These are phyloP conservation scores for Apodemia hepburni DNA, from an alignment of 2,888 invertebrate species.

Conservation along the genomic window DNA sequence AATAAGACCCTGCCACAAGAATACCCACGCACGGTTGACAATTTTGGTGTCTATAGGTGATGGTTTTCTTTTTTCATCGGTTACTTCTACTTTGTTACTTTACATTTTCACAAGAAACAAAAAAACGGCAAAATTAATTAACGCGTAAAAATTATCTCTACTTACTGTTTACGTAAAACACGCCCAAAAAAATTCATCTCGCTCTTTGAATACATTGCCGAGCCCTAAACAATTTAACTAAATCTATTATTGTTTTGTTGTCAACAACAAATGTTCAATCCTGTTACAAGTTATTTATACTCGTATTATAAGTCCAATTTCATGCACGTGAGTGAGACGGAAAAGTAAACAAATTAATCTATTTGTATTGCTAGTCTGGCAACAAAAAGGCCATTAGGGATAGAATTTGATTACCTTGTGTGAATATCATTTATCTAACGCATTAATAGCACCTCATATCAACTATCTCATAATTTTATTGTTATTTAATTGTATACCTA, in stretches of 20 bases:
- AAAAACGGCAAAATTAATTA: no score
- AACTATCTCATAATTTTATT: no score
- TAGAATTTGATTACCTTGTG: background rate
- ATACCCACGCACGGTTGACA: no score
- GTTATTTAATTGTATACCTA: no score
- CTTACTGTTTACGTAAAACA: background rate
- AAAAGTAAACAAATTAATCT: background rate
- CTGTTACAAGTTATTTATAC: background rate
- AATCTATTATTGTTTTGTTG: constrained; percentile 1
- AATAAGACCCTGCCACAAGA: no score
- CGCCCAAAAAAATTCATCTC: background rate
- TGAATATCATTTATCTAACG: background rate
- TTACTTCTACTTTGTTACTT: no score
- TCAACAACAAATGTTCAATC: constrained; percentile 3
- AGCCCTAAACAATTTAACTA: constrained; percentile 2
- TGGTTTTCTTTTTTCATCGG: no score
- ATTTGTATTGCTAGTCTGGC: background rate
- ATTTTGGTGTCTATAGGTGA: no score
- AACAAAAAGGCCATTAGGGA: background rate
- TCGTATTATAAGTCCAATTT: constrained; percentile 1
- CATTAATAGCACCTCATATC: no score
- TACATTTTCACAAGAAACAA: no score
- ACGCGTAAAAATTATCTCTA: no score
- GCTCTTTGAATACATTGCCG: background rate
- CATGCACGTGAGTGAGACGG: background rate